Evolutionary conservation across 2,797 vertebrate species (phyloP).

Genomic region (Chelonia mydas): DNA sequence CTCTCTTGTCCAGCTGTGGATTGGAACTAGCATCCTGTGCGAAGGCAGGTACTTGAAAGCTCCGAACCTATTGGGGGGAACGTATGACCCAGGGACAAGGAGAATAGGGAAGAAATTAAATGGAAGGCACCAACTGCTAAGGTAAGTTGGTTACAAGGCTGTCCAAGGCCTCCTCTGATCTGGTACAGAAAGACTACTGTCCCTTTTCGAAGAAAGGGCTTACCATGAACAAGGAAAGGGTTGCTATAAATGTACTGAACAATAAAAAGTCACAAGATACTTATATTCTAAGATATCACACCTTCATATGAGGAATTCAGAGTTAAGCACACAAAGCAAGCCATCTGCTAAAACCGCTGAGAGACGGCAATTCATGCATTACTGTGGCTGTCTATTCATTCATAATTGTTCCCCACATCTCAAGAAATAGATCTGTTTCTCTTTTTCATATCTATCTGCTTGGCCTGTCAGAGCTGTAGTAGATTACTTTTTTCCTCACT

Average conservation of each 20-base stretch:
- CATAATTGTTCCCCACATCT: slow-evolving; percentile 63
- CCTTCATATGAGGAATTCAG: not conserved
- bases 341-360: slow-evolving; percentile 40
- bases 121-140: not conserved
- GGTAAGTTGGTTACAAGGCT: not conserved
- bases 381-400: slow-evolving; percentile 51
- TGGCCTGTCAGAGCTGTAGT: slow-evolving; percentile 39
- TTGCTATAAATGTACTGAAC: not conserved
- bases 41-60: not conserved
- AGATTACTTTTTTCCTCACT: slow-evolving; percentile 65
- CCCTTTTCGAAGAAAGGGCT: not conserved
- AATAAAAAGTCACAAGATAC: not conserved
- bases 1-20: slow-evolving; percentile 1
- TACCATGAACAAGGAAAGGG: not conserved
- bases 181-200: not conserved
- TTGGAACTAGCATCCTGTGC: not conserved
- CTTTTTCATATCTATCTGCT: slow-evolving; percentile 69
- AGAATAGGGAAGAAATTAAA: not conserved
- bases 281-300: not conserved
- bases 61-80: not conserved
- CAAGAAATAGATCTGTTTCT: slow-evolving; percentile 68
- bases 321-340: not conserved
- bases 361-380: slow-evolving; percentile 39
- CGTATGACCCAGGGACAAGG: not conserved
- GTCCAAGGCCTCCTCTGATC: not conserved